These are phyloP conservation scores for Seriola dumerili DNA, from an alignment of 2,113 vertebrate genomes.

Conservation along the genomic window DNA sequence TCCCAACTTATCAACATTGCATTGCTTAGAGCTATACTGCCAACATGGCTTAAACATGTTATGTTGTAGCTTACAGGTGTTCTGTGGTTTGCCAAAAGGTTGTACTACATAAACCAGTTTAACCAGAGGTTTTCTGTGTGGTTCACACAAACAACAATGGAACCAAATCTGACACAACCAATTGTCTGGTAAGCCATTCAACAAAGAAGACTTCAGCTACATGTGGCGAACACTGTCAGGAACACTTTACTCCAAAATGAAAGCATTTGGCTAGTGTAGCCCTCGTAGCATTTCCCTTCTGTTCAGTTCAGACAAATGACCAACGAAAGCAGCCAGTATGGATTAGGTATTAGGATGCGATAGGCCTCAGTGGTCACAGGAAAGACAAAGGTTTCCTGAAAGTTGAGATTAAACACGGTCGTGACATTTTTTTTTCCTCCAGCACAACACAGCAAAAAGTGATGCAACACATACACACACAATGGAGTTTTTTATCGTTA, in stretches of 20 bases:
- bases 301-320: background rate
- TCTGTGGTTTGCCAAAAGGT: no score
- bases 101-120: no score
- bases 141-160: background rate
- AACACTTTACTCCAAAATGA: slow-evolving; percentile 5
- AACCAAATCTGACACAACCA: slow-evolving; percentile 4
- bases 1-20: background rate
- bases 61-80: background rate
- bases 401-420: slow-evolving; percentile 19
- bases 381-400: slow-evolving; percentile 12
- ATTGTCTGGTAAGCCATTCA: slow-evolving; percentile 9
- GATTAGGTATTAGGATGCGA: background rate
- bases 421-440: background rate
- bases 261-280: background rate
- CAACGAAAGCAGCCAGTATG: background rate
- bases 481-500: background rate
- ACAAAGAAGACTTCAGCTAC: slow-evolving; percentile 5
- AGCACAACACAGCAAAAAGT: background rate
- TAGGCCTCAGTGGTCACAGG: background rate
- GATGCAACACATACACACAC: background rate
- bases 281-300: background rate
- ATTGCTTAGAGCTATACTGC: background rate
- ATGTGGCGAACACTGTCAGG: slow-evolving; percentile 16
- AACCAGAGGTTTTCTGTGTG: background rate
- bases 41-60: background rate